phyloP scores from a whole-genome alignment of 1,140 invertebrate species.

The Calliphora vicina region DNA sequence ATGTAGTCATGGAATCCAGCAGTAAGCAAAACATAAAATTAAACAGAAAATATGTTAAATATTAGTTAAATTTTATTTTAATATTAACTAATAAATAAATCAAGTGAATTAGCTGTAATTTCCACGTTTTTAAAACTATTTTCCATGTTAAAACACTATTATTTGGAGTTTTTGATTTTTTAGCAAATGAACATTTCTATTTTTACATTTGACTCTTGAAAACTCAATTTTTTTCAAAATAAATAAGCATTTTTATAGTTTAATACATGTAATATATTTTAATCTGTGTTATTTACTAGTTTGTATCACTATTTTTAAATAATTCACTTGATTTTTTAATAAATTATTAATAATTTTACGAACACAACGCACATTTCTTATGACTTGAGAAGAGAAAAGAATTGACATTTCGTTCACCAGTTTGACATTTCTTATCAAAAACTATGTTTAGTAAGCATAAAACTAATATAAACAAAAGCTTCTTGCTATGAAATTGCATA shows the following conservation, averaged over 20 bases:
- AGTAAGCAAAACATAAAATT: neutral
- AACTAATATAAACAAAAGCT: neutral
- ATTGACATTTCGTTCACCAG: slow-evolving; percentile 40
- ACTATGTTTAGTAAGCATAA: neutral
- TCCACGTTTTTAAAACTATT: neutral
- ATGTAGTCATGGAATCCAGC: neutral
- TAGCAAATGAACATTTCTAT: too few species aligned
- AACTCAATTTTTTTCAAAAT: neutral
- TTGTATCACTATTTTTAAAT: slow-evolving; percentile 31
- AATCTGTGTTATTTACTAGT: neutral
- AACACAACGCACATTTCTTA: slow-evolving; percentile 58
- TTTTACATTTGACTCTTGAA: too few species aligned
- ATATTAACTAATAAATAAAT: neutral
- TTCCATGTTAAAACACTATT: too few species aligned
- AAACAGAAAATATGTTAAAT: neutral
- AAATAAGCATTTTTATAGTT: neutral
- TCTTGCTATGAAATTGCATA: neutral
- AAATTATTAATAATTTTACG: slow-evolving; percentile 41
- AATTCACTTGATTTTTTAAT: slow-evolving; percentile 44
- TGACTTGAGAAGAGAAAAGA: slow-evolving; percentile 57
- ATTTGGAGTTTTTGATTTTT: too few species aligned
- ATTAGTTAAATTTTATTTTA: neutral
- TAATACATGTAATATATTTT: neutral
- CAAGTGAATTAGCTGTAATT: neutral
- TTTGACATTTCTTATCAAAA: slow-evolving; percentile 46